These are phyloP conservation scores for Actinopyga echinites DNA, from an alignment of 53 echinoderm and acorn worm genomes.

Conservation along the genomic window DNA sequence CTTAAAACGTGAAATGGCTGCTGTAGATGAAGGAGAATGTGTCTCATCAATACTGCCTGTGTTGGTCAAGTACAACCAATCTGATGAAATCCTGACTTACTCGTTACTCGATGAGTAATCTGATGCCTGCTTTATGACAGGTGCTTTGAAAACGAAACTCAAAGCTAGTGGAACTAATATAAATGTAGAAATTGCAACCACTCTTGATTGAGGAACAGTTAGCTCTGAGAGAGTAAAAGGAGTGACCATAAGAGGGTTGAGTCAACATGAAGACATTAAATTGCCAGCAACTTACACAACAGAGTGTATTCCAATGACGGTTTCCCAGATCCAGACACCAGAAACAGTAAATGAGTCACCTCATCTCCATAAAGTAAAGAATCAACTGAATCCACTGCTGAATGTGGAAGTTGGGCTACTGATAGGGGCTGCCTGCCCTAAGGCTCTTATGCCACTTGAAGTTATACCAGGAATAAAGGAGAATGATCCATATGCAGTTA, in stretches of 20 bases:
- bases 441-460: constrained; percentile 38
- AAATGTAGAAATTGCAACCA: constrained; percentile 28
- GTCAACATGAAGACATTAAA: neutral
- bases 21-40: neutral
- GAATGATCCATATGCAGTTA: constrained; percentile 59
- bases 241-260: neutral
- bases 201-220: neutral
- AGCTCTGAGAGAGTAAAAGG: neutral
- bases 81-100: neutral
- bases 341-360: constrained; percentile 48
- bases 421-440: constrained; percentile 54
- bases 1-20: too few species aligned
- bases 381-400: constrained; percentile 44
- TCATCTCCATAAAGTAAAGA: constrained; percentile 37
- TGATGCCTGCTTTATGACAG: constrained; percentile 17
- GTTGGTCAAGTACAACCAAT: neutral
- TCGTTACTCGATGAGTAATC: constrained; percentile 34
- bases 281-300: constrained; percentile 44
- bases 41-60: constrained; percentile 10
- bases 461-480: constrained; percentile 35
- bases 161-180: neutral
- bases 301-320: constrained; percentile 34
- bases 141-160: neutral
- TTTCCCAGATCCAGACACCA: constrained; percentile 62
- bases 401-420: constrained; percentile 48